Base-by-base conservation (phyloP, 1,140 invertebrate genomes). In the Drosophila orena region DNA sequence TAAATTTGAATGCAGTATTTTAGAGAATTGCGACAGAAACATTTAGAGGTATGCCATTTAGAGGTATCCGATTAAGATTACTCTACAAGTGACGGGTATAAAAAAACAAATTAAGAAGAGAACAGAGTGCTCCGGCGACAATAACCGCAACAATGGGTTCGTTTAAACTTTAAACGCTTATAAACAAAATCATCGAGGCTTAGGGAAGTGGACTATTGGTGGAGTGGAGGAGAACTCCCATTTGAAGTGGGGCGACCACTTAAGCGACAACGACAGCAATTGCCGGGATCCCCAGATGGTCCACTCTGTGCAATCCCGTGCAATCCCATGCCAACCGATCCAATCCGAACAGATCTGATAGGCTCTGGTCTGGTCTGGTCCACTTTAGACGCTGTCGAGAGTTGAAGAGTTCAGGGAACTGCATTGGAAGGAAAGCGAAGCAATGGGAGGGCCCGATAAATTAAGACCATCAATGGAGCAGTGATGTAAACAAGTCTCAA, bases 111-210 rank as follows among this genome's bases (percentile, higher is more conserved):
- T 10, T 10, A 30, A 10, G 2, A 10, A 30, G 24, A 24, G 24
- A 24, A 24, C 4, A 4, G 24, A 24, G 30, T 30, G 30, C 30
- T 1, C 30, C 30, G 30, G 22, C 15, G 22, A 43, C 38, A 76
- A 56, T 24, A 42, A 30, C 35, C 58, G 53, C 17, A 43, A 47
- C 57, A 66, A 83, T 59, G 64, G 62, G 44, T 58, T 65, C 55
- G 74, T 46, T 80, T 79, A 70, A 52, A 14, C 30, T 52, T 52
- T 52, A 52, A 79, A 68, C 52, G 47, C 50, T 49, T 79, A 62
- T 76, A 79, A 85, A 85, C 81, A 84, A 84, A 83, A 68, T 80
- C 55, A 77, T 79, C 83, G 65, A 70, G 38, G n/a, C 15, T 15
- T n/a, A 40, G 24, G 44, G 55, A 47, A 38, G 54, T 5, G 10